A percentile compares a stretch with the other conserved stretches of the same genome.
Evolutionary conservation across 2,888 invertebrate species (phyloP).

Genomic region (Gisinianus flammeolus): DNA sequence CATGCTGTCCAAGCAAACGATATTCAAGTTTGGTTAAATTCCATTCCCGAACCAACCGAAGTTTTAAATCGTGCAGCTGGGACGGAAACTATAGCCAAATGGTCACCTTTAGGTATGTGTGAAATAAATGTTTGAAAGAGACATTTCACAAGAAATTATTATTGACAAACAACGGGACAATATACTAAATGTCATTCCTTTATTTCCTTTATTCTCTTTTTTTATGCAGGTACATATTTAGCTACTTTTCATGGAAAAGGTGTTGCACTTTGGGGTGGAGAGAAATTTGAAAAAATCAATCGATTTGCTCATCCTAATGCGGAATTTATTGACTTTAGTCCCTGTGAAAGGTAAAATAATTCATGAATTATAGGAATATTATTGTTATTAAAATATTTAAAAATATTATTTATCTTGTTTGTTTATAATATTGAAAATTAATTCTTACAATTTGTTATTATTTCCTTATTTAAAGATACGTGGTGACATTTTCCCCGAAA

Average conservation of each 20-base stretch:
- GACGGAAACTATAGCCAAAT: constrained; percentile 94
- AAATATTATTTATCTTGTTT: too few relatives aligned
- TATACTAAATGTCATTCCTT: not conserved
- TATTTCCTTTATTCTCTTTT: not conserved
- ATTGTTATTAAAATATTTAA: not conserved
- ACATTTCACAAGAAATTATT: too few relatives aligned
- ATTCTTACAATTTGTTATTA: not conserved
- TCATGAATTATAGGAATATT: not conserved
- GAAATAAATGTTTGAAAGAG: too few relatives aligned
- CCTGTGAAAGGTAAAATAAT: constrained; percentile 79
- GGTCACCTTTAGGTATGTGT: constrained; percentile 90
- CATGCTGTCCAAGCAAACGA: constrained; percentile 76
- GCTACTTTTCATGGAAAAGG: constrained; percentile 96
- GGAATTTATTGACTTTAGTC: constrained; percentile 96
- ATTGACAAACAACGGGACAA: not conserved
- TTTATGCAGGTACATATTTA: constrained; percentile 84
- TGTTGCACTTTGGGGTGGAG: constrained; percentile 97
- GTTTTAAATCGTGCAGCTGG: constrained; percentile 87
- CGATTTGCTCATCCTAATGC: constrained; percentile 89
- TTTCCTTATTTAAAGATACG: constrained; percentile 68
- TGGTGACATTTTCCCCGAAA: constrained; percentile 91
- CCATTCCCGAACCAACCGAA: constrained; percentile 81
- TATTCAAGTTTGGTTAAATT: constrained; percentile 88
- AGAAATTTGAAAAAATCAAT: constrained; percentile 87
- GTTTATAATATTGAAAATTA: too few relatives aligned